These are phyloP conservation scores for Stegodyphus mimosarum DNA, from an alignment of 1,140 invertebrate genomes.

Conservation along the genomic window DNA sequence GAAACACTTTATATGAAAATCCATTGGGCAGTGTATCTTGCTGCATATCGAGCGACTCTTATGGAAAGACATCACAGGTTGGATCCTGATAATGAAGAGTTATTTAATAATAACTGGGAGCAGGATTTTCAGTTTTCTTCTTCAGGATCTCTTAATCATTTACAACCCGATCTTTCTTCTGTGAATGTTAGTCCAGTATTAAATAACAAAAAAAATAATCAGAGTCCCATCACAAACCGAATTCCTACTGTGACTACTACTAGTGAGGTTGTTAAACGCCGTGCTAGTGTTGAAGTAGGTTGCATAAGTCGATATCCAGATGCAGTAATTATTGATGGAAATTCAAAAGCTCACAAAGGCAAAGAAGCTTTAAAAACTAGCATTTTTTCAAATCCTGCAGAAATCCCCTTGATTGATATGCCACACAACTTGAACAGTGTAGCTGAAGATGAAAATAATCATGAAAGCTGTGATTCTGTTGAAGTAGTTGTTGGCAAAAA, in stretches of 20 bases:
- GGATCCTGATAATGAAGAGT: slow-evolving; percentile 51
- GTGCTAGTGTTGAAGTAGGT: slow-evolving; percentile 54
- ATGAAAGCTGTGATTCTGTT: slow-evolving; percentile 22
- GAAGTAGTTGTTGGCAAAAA: slow-evolving; percentile 42
- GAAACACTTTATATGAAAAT: slow-evolving; percentile 66
- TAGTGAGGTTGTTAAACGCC: slow-evolving; percentile 18
- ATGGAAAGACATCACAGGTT: slow-evolving; percentile 62
- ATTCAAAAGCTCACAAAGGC: slow-evolving; percentile 30
- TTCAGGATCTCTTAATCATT: slow-evolving; percentile 39
- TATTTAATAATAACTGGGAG: slow-evolving; percentile 48
- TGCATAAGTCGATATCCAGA: slow-evolving; percentile 45
- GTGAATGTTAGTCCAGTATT: not conserved
- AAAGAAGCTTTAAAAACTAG: slow-evolving; percentile 7
- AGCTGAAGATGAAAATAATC: slow-evolving; percentile 44
- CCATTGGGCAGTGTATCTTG: slow-evolving; percentile 63
- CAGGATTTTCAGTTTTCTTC: slow-evolving; percentile 32
- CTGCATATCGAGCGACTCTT: slow-evolving; percentile 63
- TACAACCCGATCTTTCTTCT: slow-evolving; percentile 16
- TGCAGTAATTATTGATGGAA: slow-evolving; percentile 13
- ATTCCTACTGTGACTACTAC: not conserved
- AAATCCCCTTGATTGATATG: slow-evolving; percentile 57
- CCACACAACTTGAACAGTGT: slow-evolving; percentile 44
- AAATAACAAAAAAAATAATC: slow-evolving; percentile 21
- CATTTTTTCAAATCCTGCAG: slow-evolving; percentile 7
- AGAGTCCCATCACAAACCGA: slow-evolving; percentile 29